Evolutionary conservation across 2,888 invertebrate genomes (phyloP), one percentile per base, ranked within the genome.

Genomic region (Autographa pulchrina): DNA sequence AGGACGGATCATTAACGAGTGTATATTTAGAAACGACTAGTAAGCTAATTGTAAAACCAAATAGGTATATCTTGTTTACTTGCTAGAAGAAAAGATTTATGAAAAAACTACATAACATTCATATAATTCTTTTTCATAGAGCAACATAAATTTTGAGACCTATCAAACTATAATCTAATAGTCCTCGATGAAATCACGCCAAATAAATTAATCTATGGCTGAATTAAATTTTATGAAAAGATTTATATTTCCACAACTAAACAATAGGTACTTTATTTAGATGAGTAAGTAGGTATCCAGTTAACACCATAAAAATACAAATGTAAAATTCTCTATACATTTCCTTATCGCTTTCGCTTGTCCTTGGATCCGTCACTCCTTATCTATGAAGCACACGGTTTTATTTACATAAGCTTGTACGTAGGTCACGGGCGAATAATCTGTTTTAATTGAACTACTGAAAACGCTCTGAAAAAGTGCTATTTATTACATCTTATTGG

Each of bases 1-100:
- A 64, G 64, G 64, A 64, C 25, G n/a, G 20, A 32, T 18, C 3
- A 20, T 35, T 56, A 43, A 54, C 20, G 54, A 54, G 20, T 54
- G 9, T 54, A 56, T 25, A 25, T 20, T 25, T 56, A 56, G 25
- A 54, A 20, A 56, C 0, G 13, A 56, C 11, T 25, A 11, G 25
- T 56, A 56, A 13, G 25, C 20, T 11, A 20, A 56, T 14, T 13
- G 54, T 25, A 13, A 25, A 54, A 20, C 9, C 16, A n/a, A n/a
- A 3, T 25, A 25, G 25, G 25, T 25, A 25, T 25, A 25, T 25
- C 25, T 25, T 25, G 25, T 25, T 25, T 1, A 25, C 25, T 25
- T 25, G 3, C 25, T 25, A 25, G 25, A 25, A 3, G 25, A 25
- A 25, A 25, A 25, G 25, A 25, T 3, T 25, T 25, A 3, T 25